Evolutionary conservation across 2,888 invertebrate species (phyloP).

Genomic region (Eupeodes latifasciatus): DNA sequence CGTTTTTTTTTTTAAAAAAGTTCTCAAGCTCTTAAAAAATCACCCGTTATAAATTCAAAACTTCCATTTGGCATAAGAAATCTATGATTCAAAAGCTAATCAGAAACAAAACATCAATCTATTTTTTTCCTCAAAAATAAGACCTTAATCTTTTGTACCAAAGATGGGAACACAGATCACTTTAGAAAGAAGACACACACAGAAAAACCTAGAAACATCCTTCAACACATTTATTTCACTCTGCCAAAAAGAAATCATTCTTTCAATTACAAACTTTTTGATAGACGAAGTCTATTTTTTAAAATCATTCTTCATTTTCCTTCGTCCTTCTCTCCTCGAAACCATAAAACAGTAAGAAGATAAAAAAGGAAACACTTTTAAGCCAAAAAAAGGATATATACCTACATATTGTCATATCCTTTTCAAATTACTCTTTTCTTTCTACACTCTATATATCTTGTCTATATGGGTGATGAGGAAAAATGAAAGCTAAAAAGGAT

Average conservation of each 20-base stretch:
- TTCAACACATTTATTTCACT: constrained; percentile 54
- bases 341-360: neutral
- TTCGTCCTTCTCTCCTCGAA: neutral
- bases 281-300: constrained; percentile 37
- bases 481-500: constrained; percentile 47
- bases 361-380: constrained; percentile 24
- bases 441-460: constrained; percentile 32
- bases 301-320: neutral
- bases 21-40: no score
- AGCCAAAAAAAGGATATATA: constrained; percentile 38
- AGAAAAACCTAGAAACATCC: constrained; percentile 18
- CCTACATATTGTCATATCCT: constrained; percentile 63
- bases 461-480: constrained; percentile 14
- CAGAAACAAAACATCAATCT: constrained; percentile 2
- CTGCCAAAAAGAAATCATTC: constrained; percentile 42
- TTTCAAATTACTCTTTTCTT: constrained; percentile 65
- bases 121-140: neutral
- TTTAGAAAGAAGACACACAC: neutral
- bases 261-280: constrained; percentile 64
- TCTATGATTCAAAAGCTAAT: neutral
- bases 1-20: no score
- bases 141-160: neutral
- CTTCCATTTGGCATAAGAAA: no score
- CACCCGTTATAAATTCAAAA: no score
- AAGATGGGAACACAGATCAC: neutral